Evolutionary conservation across 2,888 invertebrate genomes (phyloP), one percentile per base, ranked within the genome.

Genomic region (Pseudoips prasinana): DNA sequence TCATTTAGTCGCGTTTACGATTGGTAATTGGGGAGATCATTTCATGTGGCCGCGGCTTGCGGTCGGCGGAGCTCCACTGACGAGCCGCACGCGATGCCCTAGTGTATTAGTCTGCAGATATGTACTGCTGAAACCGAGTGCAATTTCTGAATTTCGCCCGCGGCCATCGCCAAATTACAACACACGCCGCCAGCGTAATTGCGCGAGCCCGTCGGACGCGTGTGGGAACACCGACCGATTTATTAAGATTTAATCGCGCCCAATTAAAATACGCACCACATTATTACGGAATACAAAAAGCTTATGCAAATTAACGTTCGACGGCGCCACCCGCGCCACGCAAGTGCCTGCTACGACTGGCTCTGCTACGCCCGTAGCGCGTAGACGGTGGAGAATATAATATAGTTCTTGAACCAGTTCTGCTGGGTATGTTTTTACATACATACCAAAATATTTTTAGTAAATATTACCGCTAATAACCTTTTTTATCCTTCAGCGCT

Each of bases 181-280:
- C 70, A 70, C 66, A 63, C 64, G 71, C 81, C 73, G 73, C 57
- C 73, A 69, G 74, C 72, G 69, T 81, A 84, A 86, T 87, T 86
- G 75, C 77, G 70, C 67, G 58, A 57, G 63, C 50, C 60, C 60
- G 46, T 52, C 55, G 50, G 62, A 64, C 77, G 78, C 79, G 73
- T 78, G 80, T 78, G 76, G 78, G 76, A 83, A 84, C 72, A 73
- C 74, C 66, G 73, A 54, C 73, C 83, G 79, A 82, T 82, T 82
- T 82, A 85, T 86, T 83, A 83, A 83, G 80, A 85, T 85, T 86
- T 85, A 85, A 87, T 86, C 83, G 73, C 58, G 53, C 53, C 73
- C 79, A 84, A 86, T 84, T 84, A 84, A 83, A 85, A 84, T 77
- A 81, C 77, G 73, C 75, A 71, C 66, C 68, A 68, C 72, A 72